Base-by-base conservation (phyloP, 2,888 invertebrate genomes). In the Drosophila prostipennis region DNA sequence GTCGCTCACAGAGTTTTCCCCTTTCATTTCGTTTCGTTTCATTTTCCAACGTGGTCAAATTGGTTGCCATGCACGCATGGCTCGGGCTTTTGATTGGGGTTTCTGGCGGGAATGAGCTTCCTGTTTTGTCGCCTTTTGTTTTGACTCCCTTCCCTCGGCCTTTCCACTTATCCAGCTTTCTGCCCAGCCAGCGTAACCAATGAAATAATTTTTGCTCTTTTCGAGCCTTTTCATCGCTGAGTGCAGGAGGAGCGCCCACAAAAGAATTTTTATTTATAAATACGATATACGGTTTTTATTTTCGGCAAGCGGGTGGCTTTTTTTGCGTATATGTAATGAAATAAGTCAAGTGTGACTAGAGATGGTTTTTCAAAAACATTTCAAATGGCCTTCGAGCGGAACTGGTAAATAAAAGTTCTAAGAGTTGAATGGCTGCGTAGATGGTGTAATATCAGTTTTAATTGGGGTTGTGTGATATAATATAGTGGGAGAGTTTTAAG, bases 261-360 rank as follows among this genome's bases (percentile, higher is more conserved):
- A 65, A 65, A 65, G 65, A 65, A 67, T 32, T 64, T 64, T 65
- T 65, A 53, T 45, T 64, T 65, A 13, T 54, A 45, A 65, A 51
- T 11, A 39, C 26, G 39, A 51, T 46, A 19, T 26, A 40, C 40
- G 39, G 54, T 14, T 29, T 52, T 52, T 52, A 16, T 29, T 39
- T 60, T 45, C 16, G 14, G 57, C 26, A 49, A 36, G 19, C 32
- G 48, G 46, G 13, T 29, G 19, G n/a, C n/a, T n/a, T 26, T 14
- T 23, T 45, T 43, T 10, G 32, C 49, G 6, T 23, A n/a, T 54
- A 54, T 57, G 69, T 76, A 81, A 81, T 72, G 67, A 81, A 81
- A 67, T 55, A 70, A 76, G 67, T 78, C 63, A 78, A 79, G 67
- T 74, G 79, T 75, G 46, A 73, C 71, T 40, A 37, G 6, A 29